Percentiles rank a stretch among this genome's conserved stretches.
Evolutionary conservation across 2,797 vertebrate species (phyloP).

Genomic region (Poliocrania exsul): DNA sequence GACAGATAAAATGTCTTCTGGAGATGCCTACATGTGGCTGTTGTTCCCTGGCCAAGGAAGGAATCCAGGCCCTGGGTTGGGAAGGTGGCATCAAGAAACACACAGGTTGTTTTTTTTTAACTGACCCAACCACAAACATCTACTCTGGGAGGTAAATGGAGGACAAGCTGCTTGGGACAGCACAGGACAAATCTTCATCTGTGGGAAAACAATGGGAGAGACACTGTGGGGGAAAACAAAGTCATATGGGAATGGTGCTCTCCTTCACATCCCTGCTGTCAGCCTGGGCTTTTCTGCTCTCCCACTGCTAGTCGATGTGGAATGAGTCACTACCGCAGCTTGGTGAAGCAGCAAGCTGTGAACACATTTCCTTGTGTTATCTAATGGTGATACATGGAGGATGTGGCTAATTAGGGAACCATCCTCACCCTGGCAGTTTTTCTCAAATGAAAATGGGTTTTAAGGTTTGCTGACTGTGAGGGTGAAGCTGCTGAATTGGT

Average conservation of each 20-base stretch:
- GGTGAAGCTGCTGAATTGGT: neutral
- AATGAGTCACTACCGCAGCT: constrained; percentile 24
- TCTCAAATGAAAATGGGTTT: neutral
- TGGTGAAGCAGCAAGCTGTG: constrained; percentile 22
- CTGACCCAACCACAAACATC: neutral
- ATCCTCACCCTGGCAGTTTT: neutral
- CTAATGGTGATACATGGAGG: constrained; percentile 26
- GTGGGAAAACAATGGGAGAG: neutral
- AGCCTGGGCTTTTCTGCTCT: neutral
- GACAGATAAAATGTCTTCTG: neutral
- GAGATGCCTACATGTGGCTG: neutral
- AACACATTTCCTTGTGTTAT: constrained; percentile 25
- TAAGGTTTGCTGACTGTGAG: neutral
- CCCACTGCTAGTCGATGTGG: neutral
- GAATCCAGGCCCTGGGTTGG: neutral
- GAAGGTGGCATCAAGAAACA: neutral
- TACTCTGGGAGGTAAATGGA: neutral
- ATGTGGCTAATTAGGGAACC: constrained; percentile 43
- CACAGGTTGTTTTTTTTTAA: fast-evolving
- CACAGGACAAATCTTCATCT: neutral
- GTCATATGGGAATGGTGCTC: neutral
- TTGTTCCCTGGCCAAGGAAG: neutral
- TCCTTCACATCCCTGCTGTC: neutral
- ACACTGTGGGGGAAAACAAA: neutral
- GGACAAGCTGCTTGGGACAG: neutral